phyloP scores from a whole-genome alignment of 2,113 vertebrate species.

The Lota lota region DNA sequence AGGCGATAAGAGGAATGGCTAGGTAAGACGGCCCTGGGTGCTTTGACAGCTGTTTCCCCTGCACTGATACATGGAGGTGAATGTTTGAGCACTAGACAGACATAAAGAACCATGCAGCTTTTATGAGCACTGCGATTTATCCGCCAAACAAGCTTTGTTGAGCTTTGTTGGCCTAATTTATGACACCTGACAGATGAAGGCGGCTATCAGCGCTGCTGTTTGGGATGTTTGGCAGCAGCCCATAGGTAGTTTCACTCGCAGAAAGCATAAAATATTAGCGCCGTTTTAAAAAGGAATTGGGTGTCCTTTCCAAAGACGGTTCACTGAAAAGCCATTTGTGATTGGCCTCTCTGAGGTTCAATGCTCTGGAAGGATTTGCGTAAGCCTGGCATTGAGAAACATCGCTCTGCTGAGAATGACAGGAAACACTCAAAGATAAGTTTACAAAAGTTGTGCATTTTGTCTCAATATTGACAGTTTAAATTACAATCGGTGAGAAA shows the following conservation, averaged over 20 bases:
- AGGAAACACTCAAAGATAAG: slow-evolving; percentile 25
- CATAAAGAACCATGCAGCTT: slow-evolving; percentile 62
- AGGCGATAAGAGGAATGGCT: slow-evolving; percentile 54
- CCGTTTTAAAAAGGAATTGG: slow-evolving; percentile 56
- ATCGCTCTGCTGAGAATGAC: slow-evolving; percentile 24
- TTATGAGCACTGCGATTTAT: slow-evolving; percentile 68
- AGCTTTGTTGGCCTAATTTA: slow-evolving; percentile 54
- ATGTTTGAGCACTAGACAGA: slow-evolving; percentile 64
- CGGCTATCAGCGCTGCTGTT: slow-evolving; percentile 29
- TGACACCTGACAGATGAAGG: slow-evolving; percentile 45
- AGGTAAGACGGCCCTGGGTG: slow-evolving; percentile 40
- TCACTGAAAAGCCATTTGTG: slow-evolving; percentile 42
- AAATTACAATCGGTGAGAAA: too few species aligned
- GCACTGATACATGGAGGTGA: slow-evolving; percentile 57
- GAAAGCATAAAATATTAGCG: slow-evolving; percentile 61
- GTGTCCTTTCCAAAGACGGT: slow-evolving; percentile 45
- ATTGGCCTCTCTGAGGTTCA: slow-evolving; percentile 35
- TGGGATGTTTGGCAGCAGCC: slow-evolving; percentile 49
- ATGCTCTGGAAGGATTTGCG: slow-evolving; percentile 35
- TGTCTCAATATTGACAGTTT: too few species aligned
- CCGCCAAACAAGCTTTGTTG: slow-evolving; percentile 53
- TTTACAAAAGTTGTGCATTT: slow-evolving; percentile 15
- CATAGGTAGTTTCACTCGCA: slow-evolving; percentile 41
- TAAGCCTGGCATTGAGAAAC: slow-evolving; percentile 22
- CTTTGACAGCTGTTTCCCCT: slow-evolving; percentile 51